Base-by-base conservation (phyloP, 2,113 vertebrate genomes). In the Clarias gariepinus region DNA sequence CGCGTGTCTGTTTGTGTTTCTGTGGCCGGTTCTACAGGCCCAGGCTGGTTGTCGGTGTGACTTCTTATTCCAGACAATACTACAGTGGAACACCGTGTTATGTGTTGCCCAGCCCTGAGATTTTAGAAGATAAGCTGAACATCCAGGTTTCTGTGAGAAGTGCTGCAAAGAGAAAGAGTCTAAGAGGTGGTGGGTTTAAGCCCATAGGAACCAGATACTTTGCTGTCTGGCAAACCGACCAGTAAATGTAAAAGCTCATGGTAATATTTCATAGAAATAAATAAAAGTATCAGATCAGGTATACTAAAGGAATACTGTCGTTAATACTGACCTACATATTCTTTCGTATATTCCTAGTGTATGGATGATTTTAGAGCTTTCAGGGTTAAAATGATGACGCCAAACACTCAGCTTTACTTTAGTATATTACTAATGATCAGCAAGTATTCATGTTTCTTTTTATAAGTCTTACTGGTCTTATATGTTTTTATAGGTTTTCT, bases 11-110 rank as follows among this genome's bases (percentile, higher is more conserved):
- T 71, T n/a, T 36, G 47, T 58, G 21, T 58, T 33, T 74, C 16
- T 47, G 61, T 30, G 41, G 19, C 30, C 33, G 33, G 61, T 80
- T 86, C 52, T 80, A 80, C 85, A 86, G 52, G 85, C 76, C 52
- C 85, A 80, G 85, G 52, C 85, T 80, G 76, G 85, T 85, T 79
- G n/a, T 66, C 47, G 0, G 30, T 79, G 61, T 85, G 77, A 55
- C 61, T 69, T 36, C 9, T 80, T 80, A 80, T 30, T 19, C 57
- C 55, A 80, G 36, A 80, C 78, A 60, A 80, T 60, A 80, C 78
- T 58, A 60, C 19, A 61, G 28, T 33, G 57, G 55, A 80, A 53
- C 11, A 53, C 47, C 0, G 25, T 30, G 64, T 71, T 84, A 61
- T 57, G 52, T 76, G 30, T 15, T 23, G 73, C 74, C 76, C 47